Evolutionary conservation across 2,888 invertebrate genomes (phyloP).

Genomic region (Cephonodes hylas): DNA sequence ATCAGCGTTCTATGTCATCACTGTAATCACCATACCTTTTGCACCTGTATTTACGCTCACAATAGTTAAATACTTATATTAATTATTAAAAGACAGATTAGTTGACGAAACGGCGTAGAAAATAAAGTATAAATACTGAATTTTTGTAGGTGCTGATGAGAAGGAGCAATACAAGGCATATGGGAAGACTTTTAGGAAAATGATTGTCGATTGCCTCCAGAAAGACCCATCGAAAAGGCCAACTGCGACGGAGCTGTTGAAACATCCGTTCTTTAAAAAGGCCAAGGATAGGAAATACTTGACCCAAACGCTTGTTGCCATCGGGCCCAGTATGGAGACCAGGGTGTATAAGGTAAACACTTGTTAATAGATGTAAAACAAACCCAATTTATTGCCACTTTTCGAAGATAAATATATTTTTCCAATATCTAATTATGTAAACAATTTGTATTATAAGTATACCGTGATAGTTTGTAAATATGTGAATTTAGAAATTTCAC

Average conservation of each 20-base stretch:
- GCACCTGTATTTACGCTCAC: no score
- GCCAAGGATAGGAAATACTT: constrained; percentile 96
- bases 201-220: constrained; percentile 97
- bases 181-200: constrained; percentile 97
- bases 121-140: neutral
- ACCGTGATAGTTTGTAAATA: neutral
- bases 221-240: constrained; percentile 97
- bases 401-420: no score
- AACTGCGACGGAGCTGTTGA: constrained; percentile 96
- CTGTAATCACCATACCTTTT: no score
- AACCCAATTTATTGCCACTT: no score
- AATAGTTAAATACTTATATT: no score
- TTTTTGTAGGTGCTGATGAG: constrained; percentile 87
- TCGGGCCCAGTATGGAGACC: constrained; percentile 93
- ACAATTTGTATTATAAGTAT: neutral
- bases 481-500: neutral
- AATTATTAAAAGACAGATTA: no score
- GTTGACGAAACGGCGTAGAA: no score
- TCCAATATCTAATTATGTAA: neutral
- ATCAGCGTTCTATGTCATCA: no score
- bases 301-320: constrained; percentile 90
- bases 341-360: constrained; percentile 91
- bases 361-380: no score
- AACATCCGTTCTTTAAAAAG: constrained; percentile 99
- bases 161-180: constrained; percentile 99